A percentile compares a stretch with the other conserved stretches of the same genome.
Evolutionary conservation across 2,888 invertebrate genomes (phyloP).

Genomic region (Drosophila anceps): DNA sequence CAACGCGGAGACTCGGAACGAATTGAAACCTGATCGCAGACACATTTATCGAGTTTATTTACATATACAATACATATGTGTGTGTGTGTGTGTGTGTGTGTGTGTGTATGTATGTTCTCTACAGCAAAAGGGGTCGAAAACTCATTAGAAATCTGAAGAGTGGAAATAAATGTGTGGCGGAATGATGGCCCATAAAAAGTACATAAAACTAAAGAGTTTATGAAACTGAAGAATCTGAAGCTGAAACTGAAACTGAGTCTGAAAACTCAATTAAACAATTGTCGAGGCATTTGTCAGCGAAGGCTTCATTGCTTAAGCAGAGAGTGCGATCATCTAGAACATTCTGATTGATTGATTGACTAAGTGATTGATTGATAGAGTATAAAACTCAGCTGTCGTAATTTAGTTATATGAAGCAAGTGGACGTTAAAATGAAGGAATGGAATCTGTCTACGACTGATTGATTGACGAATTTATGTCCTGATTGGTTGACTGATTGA

Average conservation of each 20-base stretch:
- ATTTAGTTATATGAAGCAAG: too few relatives aligned
- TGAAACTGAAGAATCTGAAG: background rate
- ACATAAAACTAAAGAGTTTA: background rate
- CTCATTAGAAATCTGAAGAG: slow-evolving; percentile 45
- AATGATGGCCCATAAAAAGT: slow-evolving; percentile 1
- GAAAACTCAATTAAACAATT: background rate
- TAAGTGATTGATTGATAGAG: too few relatives aligned
- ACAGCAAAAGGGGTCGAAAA: slow-evolving; percentile 56
- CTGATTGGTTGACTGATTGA: too few relatives aligned
- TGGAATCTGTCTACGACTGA: too few relatives aligned
- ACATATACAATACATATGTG: background rate
- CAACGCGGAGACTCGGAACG: slow-evolving; percentile 22
- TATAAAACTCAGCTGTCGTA: too few relatives aligned
- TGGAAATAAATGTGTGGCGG: background rate
- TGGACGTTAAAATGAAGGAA: too few relatives aligned
- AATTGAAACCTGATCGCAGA: slow-evolving; percentile 73
- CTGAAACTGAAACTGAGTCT: background rate
- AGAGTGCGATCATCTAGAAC: background rate
- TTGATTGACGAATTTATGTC: too few relatives aligned
- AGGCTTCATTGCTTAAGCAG: background rate
- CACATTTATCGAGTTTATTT: slow-evolving; percentile 69
- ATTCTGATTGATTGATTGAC: background rate
- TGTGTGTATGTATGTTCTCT: slow-evolving; percentile 20
- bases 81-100: background rate
- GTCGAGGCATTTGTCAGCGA: background rate